Percentiles rank a stretch among this genome's conserved stretches.
Conservation (phyloP, 2,113 vertebrate species). For the Hystrix brachyura region DNA sequence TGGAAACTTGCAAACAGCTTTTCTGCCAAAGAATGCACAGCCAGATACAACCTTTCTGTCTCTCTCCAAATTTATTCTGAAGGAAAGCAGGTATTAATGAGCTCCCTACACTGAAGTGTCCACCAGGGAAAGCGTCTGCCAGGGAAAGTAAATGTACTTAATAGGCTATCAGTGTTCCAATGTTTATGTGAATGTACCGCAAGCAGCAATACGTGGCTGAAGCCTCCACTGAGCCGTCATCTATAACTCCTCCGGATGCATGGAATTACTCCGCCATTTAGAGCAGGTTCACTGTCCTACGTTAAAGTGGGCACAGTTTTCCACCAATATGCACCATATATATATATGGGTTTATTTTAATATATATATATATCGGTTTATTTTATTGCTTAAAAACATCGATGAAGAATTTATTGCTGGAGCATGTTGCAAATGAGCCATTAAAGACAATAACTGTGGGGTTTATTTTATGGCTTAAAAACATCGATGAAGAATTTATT, state of each 20-base stretch:
- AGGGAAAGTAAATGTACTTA: constrained; percentile 8
- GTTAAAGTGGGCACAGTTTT: constrained; percentile 65
- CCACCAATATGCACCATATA: constrained; percentile 69
- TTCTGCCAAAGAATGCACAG: constrained; percentile 24
- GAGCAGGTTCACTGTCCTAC: background rate
- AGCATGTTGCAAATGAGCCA: constrained; percentile 77
- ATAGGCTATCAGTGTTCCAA: background rate
- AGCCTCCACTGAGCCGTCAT: background rate
- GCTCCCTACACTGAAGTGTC: background rate
- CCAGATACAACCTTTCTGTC: background rate
- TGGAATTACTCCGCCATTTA: constrained; percentile 64
- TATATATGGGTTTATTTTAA: constrained; percentile 74
- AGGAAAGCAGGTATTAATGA: constrained; percentile 39
- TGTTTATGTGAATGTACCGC: background rate
- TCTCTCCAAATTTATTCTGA: constrained; percentile 15
- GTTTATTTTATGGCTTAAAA: too few species aligned
- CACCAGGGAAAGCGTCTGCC: background rate
- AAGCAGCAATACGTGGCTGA: background rate
- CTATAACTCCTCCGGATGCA: constrained; percentile 41
- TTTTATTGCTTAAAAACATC: constrained; percentile 76
- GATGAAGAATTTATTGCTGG: constrained; percentile 80
- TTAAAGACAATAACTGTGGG: constrained; percentile 83
- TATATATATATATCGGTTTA: constrained; percentile 75
- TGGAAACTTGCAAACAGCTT: constrained; percentile 31
- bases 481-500: constrained; percentile 81